Percentiles rank a stretch among this genome's conserved stretches.
Evolutionary conservation across 1,140 invertebrate genomes (phyloP).

Genomic region (Amphibalanus amphitrite): DNA sequence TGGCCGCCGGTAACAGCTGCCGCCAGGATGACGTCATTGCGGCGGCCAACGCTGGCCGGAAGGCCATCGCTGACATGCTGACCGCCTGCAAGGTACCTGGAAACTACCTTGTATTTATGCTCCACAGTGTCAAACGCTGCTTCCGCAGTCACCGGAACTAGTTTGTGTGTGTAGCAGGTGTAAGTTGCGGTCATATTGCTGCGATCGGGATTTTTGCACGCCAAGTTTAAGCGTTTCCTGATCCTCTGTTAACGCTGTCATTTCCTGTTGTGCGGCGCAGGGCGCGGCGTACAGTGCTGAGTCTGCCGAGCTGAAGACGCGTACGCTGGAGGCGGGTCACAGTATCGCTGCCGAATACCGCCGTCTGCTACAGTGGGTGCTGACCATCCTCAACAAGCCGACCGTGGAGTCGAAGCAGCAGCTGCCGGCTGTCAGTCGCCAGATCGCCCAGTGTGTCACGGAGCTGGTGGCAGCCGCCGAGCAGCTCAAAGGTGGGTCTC

Average conservation of each 20-base stretch:
- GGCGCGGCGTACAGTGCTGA: slow-evolving; percentile 70
- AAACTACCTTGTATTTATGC: too few species aligned
- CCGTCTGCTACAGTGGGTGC: slow-evolving; percentile 63
- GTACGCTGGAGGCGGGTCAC: slow-evolving; percentile 52
- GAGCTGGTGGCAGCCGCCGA: slow-evolving; percentile 80
- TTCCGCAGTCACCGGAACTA: too few species aligned
- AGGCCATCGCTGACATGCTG: slow-evolving; percentile 87
- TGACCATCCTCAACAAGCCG: slow-evolving; percentile 41
- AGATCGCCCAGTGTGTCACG: slow-evolving; percentile 75
- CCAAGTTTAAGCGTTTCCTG: too few species aligned
- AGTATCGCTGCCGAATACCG: slow-evolving; percentile 71
- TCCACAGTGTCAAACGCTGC: too few species aligned
- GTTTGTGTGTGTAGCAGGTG: too few species aligned
- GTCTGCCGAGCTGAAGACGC: slow-evolving; percentile 58
- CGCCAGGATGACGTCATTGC: slow-evolving; percentile 92
- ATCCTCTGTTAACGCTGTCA: too few species aligned
- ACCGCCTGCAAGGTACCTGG: slow-evolving; percentile 70
- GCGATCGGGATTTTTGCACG: too few species aligned
- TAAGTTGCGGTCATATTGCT: too few species aligned
- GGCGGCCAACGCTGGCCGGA: slow-evolving; percentile 87
- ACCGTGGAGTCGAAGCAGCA: slow-evolving; percentile 43
- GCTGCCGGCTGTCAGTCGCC: slow-evolving; percentile 48
- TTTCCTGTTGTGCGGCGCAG: too few species aligned
- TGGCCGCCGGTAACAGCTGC: slow-evolving; percentile 81
- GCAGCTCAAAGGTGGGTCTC: slow-evolving; percentile 64